These are phyloP conservation scores for Opisthograptis luteolata DNA, from an alignment of 2,888 invertebrate genomes.

Conservation along the genomic window DNA sequence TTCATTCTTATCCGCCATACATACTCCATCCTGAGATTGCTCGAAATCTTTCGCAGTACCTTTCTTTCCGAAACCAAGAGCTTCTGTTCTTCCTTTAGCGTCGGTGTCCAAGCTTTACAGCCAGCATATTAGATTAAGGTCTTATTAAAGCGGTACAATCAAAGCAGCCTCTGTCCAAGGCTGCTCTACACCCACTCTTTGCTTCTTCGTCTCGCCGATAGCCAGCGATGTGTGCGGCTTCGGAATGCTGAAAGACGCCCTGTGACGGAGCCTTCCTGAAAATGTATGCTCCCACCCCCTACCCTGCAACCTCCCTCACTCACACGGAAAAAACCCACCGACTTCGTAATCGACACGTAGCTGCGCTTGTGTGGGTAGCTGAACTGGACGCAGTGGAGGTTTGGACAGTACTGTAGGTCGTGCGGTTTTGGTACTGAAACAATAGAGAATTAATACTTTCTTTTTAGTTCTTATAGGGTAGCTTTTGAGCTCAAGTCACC, in stretches of 20 bases:
- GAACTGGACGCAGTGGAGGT: slow-evolving; percentile 1
- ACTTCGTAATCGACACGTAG: slow-evolving; percentile 55
- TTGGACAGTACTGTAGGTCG: neutral
- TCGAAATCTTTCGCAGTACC: too few relatives aligned
- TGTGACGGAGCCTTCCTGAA: slow-evolving; percentile 81
- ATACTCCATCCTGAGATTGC: too few relatives aligned
- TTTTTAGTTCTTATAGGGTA: too few relatives aligned
- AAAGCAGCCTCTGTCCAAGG: slow-evolving; percentile 28
- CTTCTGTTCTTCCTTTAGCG: too few relatives aligned
- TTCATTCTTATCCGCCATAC: neutral
- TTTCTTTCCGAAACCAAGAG: too few relatives aligned
- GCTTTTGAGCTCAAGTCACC: too few relatives aligned
- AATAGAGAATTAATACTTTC: too few relatives aligned
- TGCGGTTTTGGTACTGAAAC: too few relatives aligned
- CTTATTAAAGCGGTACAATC: too few relatives aligned
- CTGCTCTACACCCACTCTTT: slow-evolving; percentile 68
- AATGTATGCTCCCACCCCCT: slow-evolving; percentile 70
- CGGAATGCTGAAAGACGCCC: slow-evolving; percentile 82
- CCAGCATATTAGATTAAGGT: too few relatives aligned
- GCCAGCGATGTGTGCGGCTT: slow-evolving; percentile 79
- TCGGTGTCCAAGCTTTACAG: too few relatives aligned
- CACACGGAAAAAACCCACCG: slow-evolving; percentile 68
- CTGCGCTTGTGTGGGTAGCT: slow-evolving; percentile 48
- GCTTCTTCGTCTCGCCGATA: slow-evolving; percentile 83
- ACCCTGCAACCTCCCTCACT: slow-evolving; percentile 48